Evolutionary conservation across 2,797 vertebrate genomes (phyloP).

Genomic region (Melanotaenia maccullochi): DNA sequence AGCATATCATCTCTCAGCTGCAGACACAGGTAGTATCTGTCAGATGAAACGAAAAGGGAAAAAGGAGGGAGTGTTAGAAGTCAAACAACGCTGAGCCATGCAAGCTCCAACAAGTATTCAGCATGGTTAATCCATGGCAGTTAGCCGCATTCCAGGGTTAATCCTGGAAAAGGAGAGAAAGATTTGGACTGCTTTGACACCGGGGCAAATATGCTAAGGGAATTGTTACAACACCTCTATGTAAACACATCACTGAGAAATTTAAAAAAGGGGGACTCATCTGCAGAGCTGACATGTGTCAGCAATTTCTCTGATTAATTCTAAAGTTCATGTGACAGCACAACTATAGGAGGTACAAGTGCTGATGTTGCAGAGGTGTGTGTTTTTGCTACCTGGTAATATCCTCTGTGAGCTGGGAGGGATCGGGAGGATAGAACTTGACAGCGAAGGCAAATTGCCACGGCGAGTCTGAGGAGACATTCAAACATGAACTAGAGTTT

Average conservation of each 20-base stretch:
- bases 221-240: constrained; percentile 49
- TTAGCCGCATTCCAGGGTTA: constrained; percentile 67
- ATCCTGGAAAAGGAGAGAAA: constrained; percentile 54
- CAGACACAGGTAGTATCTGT: constrained; percentile 98
- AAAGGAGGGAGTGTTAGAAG: constrained; percentile 48
- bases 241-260: constrained; percentile 34
- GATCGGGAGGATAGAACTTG: constrained; percentile 98
- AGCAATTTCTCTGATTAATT: constrained; percentile 36
- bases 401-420: constrained; percentile 96
- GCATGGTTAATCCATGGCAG: constrained; percentile 61
- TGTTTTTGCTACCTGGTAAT: constrained; percentile 89
- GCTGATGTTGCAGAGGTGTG: not conserved
- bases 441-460: constrained; percentile 97
- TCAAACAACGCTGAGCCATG: constrained; percentile 51
- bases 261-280: constrained; percentile 12
- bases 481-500: constrained; percentile 15
- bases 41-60: constrained; percentile 45
- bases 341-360: constrained; percentile 11
- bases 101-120: constrained; percentile 64
- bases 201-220: constrained; percentile 29
- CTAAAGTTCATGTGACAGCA: constrained; percentile 36
- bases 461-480: constrained; percentile 83
- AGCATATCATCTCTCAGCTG: constrained; percentile 98
- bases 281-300: constrained; percentile 20
- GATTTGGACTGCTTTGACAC: constrained; percentile 60